These are phyloP conservation scores for Notolepis coatsorum DNA, from an alignment of 2,797 vertebrate species.

Conservation along the genomic window DNA sequence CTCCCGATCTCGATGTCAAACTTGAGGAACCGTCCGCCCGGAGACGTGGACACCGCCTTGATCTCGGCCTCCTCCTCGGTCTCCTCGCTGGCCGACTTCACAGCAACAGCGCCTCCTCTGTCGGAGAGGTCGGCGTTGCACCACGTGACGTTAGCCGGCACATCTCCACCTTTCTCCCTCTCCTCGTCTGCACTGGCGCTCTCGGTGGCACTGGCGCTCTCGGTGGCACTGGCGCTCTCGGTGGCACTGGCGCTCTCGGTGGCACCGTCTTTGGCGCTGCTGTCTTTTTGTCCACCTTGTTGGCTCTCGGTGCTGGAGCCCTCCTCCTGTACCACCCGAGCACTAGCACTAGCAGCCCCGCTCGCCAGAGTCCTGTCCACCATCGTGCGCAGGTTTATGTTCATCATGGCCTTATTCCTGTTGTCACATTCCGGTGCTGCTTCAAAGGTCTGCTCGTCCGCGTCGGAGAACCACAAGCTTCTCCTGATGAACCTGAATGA, in stretches of 20 bases:
- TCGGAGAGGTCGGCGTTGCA: too few relatives aligned
- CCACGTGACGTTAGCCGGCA: conserved; percentile 42
- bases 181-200: conserved; percentile 74
- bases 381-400: conserved; percentile 86
- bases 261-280: too few relatives aligned
- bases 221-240: conserved; percentile 75
- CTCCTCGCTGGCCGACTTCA: conserved; percentile 83
- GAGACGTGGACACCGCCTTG: conserved; percentile 95
- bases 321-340: conserved; percentile 63
- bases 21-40: conserved; percentile 95
- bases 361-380: conserved; percentile 83
- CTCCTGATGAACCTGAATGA: conserved; percentile 93
- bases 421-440: conserved; percentile 81
- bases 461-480: conserved; percentile 92
- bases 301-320: conserved; percentile 76
- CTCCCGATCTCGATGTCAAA: conserved; percentile 97
- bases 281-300: conserved; percentile 67
- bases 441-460: conserved; percentile 89
- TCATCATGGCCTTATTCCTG: conserved; percentile 82
- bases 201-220: conserved; percentile 74
- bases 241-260: conserved; percentile 76
- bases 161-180: conserved; percentile 82
- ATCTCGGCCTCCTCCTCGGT: conserved; percentile 98
- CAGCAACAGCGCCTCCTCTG: conserved; percentile 65
- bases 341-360: too few relatives aligned